Conservation (phyloP, 2,113 vertebrate genomes). For the Natator depressus region DNA sequence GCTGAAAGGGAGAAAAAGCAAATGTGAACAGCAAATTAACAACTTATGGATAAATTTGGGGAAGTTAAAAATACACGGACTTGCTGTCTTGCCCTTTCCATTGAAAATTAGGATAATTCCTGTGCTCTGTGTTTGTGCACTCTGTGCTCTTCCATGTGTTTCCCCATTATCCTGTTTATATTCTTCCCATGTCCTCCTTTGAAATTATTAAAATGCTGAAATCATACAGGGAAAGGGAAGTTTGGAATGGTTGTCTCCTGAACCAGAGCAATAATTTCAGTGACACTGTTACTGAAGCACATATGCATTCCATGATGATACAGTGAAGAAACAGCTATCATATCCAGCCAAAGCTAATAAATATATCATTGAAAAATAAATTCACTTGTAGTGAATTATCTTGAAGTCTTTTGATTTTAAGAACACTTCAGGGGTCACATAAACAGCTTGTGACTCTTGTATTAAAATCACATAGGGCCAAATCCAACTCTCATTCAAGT, state of each 20-base stretch:
- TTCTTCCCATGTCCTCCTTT: not conserved
- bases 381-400: not conserved
- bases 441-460: not conserved
- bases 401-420: not conserved
- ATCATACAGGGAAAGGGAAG: not conserved
- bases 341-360: not conserved
- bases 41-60: not conserved
- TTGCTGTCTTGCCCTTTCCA: not conserved
- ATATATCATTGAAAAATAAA: not conserved
- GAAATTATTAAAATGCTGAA: not conserved
- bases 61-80: not conserved
- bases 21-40: not conserved
- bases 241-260: not conserved
- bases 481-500: not conserved
- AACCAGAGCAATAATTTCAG: not conserved
- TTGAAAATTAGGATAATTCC: not conserved
- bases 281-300: not conserved
- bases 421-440: not conserved
- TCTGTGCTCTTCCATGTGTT: not conserved
- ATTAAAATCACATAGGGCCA: not conserved
- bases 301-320: not conserved
- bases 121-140: not conserved
- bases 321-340: not conserved
- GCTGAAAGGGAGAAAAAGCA: not conserved
- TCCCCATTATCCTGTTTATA: not conserved